Percentiles rank a stretch among this genome's conserved stretches.
Conservation (phyloP, 2,113 vertebrate genomes). For the Megaceryle maxima region DNA sequence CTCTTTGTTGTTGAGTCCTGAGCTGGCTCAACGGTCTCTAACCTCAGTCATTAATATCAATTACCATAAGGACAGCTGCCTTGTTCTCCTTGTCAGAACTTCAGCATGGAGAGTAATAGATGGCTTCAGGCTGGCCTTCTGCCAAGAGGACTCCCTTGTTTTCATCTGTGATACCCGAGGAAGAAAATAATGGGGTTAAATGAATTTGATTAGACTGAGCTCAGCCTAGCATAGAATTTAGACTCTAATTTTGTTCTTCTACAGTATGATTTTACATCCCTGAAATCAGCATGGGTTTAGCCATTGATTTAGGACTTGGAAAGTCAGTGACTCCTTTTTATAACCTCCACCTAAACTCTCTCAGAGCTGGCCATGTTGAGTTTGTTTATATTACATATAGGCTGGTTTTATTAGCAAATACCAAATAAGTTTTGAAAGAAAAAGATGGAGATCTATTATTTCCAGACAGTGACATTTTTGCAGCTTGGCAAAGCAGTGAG, state of each 20-base stretch:
- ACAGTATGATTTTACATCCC: background rate
- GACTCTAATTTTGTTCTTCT: constrained; percentile 4
- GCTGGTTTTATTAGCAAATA: background rate
- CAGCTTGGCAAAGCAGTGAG: background rate
- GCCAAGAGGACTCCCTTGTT: constrained; percentile 30
- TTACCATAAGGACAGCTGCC: constrained; percentile 39
- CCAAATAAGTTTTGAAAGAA: background rate
- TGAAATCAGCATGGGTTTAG: background rate
- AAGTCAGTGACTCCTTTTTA: background rate
- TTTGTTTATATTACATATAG: background rate
- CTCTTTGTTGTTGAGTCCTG: background rate
- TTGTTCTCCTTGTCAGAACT: constrained; percentile 47
- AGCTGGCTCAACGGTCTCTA: background rate
- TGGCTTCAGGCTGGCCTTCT: background rate
- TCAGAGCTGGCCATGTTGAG: background rate
- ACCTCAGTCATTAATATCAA: constrained; percentile 51
- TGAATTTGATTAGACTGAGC: constrained; percentile 26
- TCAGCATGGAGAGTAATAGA: constrained; percentile 6
- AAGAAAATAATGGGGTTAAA: constrained; percentile 58
- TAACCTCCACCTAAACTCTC: background rate
- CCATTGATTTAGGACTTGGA: background rate
- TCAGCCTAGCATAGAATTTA: background rate
- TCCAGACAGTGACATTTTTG: background rate
- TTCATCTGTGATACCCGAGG: background rate
- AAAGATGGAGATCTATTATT: background rate